Base-by-base conservation (phyloP, 64 coral and sea anemone genomes). In the Porites australiensis region DNA sequence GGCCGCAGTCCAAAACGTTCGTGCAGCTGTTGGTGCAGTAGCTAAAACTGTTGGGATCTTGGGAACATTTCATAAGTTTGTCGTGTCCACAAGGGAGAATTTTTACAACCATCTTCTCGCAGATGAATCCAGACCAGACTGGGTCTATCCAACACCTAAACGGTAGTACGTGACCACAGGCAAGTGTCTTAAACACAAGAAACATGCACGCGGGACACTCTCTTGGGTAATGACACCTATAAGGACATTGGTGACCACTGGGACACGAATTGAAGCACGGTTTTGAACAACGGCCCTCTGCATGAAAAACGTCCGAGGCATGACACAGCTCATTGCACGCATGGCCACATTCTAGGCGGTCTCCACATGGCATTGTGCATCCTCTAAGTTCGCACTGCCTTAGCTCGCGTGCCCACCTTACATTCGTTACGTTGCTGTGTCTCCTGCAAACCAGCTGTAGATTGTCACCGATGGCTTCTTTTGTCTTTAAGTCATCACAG, bases 401-500 rank as follows among this genome's bases (percentile, higher is more conserved):
- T 15, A 96, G 89, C 8, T 96, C 90, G 16, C 58, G 7, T 44
- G n/a, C 77, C 13, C 20, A 53, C 47, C 58, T 62, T 46, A 89
- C 78, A 3, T 58, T 12, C 8, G 77, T 92, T n/a, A 84, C 58
- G 50, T 89, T 79, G 12, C 53, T 63, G 58, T 96, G 94, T 15
- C 87, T 92, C 70, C 27, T 58, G 58, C 94, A 96, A 13, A 82
- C 58, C 13, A 96, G 70, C 64, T 19, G 21, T 13, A 96, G 47
- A 20, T 47, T 82, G 20, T 58, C 54, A 13, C 77, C 94, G 5
- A 83, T 83, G 48, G 89, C 89, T 37, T 16, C 84, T 64, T 91
- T 92, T 77, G 58, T 67, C 81, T 84, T 20, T 5, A 96, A 60
- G 44, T 96, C 84, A 46, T 77, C 60, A 13, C 89, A 92, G 3